Evolutionary conservation across 2,797 vertebrate species (phyloP).

Genomic region (Poecilia wingei): DNA sequence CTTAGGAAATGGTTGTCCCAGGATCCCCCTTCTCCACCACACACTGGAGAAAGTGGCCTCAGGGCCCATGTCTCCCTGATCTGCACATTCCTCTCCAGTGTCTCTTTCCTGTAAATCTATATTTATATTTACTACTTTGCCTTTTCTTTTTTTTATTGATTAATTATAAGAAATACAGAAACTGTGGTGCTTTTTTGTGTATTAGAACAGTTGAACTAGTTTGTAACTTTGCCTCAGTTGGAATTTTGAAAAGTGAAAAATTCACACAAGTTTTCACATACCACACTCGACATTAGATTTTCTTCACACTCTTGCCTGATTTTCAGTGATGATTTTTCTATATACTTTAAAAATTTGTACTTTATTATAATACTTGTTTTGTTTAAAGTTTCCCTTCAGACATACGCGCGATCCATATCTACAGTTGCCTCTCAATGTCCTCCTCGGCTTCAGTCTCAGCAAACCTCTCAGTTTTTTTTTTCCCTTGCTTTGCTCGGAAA

Average conservation of each 20-base stretch:
- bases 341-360: neutral
- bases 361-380: neutral
- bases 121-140: neutral
- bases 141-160: neutral
- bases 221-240: neutral
- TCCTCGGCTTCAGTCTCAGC: conserved; percentile 44
- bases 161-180: neutral
- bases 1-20: conserved; percentile 83
- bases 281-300: neutral
- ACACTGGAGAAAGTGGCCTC: conserved; percentile 72
- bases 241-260: neutral
- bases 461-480: conserved; percentile 57
- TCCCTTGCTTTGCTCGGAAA: conserved; percentile 78
- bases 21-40: conserved; percentile 79
- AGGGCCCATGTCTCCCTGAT: conserved; percentile 59
- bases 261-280: neutral
- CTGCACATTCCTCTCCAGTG: conserved; percentile 54
- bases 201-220: neutral
- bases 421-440: conserved; percentile 28
- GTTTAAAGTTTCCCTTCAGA: conserved; percentile 24
- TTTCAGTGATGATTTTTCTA: neutral
- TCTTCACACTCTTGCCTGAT: neutral
- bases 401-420: conserved; percentile 39
- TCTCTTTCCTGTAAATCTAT: conserved; percentile 14
- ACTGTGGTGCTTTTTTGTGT: neutral